Conservation (phyloP, 1,140 invertebrate genomes). For the Anthonomus grandis region DNA sequence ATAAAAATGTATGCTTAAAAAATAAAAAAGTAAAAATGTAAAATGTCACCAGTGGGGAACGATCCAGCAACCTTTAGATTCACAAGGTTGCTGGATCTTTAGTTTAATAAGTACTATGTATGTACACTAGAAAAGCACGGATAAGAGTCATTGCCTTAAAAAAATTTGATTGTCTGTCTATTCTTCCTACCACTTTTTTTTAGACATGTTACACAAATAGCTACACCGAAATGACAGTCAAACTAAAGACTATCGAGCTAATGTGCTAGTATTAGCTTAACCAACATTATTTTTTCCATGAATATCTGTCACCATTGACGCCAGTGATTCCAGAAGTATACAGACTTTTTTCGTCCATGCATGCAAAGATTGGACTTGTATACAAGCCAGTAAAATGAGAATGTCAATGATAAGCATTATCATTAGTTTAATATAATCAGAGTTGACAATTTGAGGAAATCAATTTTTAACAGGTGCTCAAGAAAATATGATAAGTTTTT, state of each 20-base stretch:
- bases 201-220: neutral
- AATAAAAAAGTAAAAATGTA: no score
- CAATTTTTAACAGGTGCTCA: no score
- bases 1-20: no score
- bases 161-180: neutral
- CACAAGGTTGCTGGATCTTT: conserved; percentile 19
- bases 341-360: conserved; percentile 8
- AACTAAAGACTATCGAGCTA: neutral
- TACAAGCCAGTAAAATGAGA: no score
- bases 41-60: no score
- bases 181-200: conserved; percentile 1
- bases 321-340: neutral
- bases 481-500: no score
- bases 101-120: conserved; percentile 9
- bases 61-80: conserved; percentile 24
- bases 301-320: neutral
- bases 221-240: neutral
- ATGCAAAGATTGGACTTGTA: conserved; percentile 7
- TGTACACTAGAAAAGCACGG: conserved; percentile 6
- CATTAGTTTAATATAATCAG: no score
- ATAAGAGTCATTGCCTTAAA: conserved; percentile 5
- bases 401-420: no score
- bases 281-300: neutral
- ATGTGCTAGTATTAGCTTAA: neutral
- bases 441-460: no score